These are phyloP conservation scores for Cryptus armator DNA, from an alignment of 2,888 invertebrate genomes.

Conservation along the genomic window DNA sequence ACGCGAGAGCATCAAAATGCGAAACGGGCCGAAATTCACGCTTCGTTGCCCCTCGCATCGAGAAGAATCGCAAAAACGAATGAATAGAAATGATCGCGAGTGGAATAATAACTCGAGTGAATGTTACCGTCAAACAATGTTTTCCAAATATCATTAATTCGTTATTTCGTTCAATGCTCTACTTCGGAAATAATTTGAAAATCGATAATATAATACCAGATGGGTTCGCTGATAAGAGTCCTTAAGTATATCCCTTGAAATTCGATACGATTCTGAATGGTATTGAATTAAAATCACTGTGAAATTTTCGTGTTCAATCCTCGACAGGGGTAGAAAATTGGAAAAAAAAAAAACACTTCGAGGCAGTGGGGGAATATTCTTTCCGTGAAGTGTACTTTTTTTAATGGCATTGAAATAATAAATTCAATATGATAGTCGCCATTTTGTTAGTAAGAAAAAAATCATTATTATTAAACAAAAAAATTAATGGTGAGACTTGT, in stretches of 20 bases:
- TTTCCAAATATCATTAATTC: not conserved
- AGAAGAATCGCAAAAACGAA: constrained; percentile 6
- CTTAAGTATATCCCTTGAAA: too few relatives aligned
- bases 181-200: not conserved
- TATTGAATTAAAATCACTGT: too few relatives aligned
- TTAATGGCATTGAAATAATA: not conserved
- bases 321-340: not conserved
- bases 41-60: not conserved
- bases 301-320: not conserved
- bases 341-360: not conserved
- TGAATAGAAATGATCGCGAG: not conserved
- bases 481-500: too few relatives aligned
- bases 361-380: not conserved
- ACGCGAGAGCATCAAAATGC: constrained; percentile 36
- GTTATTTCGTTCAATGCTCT: not conserved
- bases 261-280: too few relatives aligned
- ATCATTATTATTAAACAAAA: too few relatives aligned
- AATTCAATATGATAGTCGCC: too few relatives aligned
- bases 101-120: not conserved
- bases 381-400: too few relatives aligned
- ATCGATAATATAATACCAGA: too few relatives aligned
- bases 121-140: not conserved
- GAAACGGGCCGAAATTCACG: not conserved
- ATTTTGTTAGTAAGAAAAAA: too few relatives aligned
- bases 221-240: too few relatives aligned